Conservation (phyloP, 2,797 vertebrate genomes). For the Macrochelys suwanniensis region DNA sequence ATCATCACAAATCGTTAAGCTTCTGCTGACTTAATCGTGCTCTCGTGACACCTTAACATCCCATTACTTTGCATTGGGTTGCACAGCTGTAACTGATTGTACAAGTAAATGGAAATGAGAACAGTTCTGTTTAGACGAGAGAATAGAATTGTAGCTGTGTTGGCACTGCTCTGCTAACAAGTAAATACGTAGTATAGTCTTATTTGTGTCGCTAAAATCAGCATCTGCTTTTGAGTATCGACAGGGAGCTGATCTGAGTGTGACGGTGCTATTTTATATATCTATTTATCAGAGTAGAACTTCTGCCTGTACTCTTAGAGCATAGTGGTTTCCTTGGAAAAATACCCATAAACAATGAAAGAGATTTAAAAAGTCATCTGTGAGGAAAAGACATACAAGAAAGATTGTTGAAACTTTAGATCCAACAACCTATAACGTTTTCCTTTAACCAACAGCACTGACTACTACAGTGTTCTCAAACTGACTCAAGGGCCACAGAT, state of each 20-base stretch:
- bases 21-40: accelerated
- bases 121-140: conserved; percentile 3
- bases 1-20: background rate
- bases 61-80: background rate
- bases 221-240: conserved; percentile 46
- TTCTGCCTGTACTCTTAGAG: background rate
- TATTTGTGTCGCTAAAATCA: conserved; percentile 16
- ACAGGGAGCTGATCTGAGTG: conserved; percentile 34
- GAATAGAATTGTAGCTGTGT: background rate
- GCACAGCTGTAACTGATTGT: background rate
- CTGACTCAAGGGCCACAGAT: conserved; percentile 5
- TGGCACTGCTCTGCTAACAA: conserved; percentile 17
- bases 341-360: background rate
- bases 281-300: conserved; percentile 1
- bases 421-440: background rate
- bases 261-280: background rate
- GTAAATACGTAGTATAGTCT: background rate
- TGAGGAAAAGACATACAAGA: background rate
- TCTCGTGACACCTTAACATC: background rate
- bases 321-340: conserved; percentile 23
- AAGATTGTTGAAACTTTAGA: background rate
- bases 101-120: background rate
- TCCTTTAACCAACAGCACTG: background rate
- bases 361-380: conserved; percentile 8
- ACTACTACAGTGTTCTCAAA: background rate